phyloP scores from a whole-genome alignment of 2,113 vertebrate species.

The Cynopterus brachyotis region DNA sequence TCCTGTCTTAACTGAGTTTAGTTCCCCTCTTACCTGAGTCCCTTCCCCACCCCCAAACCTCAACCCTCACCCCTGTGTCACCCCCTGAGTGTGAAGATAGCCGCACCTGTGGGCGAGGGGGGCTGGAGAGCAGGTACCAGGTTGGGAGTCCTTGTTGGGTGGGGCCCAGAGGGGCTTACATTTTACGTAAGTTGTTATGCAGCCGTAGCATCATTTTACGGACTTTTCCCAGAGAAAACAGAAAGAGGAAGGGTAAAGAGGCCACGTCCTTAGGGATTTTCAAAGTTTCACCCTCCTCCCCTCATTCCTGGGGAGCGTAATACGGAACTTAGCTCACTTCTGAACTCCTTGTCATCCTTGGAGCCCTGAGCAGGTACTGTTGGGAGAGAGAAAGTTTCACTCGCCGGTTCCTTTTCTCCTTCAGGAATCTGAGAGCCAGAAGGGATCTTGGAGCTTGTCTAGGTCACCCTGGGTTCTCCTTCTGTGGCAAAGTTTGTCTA shows the following conservation, averaged over 20 bases:
- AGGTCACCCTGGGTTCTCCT: rapidly evolving
- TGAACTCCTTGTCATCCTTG: not conserved
- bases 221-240: not conserved
- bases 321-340: not conserved
- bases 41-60: not conserved
- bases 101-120: not conserved
- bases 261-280: not conserved
- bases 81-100: not conserved
- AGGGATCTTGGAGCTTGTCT: not conserved
- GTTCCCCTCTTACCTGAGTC: not conserved
- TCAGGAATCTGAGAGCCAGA: not conserved
- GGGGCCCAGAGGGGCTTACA: not conserved
- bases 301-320: not conserved
- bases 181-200: not conserved
- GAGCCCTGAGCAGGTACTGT: not conserved
- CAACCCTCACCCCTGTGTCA: not conserved
- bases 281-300: not conserved
- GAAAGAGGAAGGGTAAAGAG: not conserved
- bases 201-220: not conserved
- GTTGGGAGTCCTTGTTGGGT: not conserved
- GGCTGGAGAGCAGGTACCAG: not conserved
- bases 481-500: not conserved
- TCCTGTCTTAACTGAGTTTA: not conserved
- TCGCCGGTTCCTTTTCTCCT: not conserved
- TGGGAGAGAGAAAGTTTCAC: not conserved